Evolutionary conservation across 2,113 vertebrate genomes (phyloP).

Genomic region (Eleginops maclovinus): DNA sequence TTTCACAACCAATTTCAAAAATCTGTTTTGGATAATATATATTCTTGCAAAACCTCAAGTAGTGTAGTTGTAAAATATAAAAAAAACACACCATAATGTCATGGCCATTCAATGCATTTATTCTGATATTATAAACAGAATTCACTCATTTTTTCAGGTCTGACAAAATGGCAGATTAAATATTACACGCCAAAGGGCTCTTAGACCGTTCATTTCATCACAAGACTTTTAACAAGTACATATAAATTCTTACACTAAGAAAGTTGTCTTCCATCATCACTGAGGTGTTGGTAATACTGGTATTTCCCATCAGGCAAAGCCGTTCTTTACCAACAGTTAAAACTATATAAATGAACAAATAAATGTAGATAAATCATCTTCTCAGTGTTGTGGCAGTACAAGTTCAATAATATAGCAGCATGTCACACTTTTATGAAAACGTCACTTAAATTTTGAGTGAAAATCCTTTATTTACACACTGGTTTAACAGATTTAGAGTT

Average conservation of each 20-base stretch:
- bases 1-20: background rate
- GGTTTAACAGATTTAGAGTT: conserved; percentile 7
- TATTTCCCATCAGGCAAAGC: conserved; percentile 53
- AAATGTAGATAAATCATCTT: conserved; percentile 33
- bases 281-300: conserved; percentile 32
- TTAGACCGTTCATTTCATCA: conserved; percentile 70
- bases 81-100: conserved; percentile 39
- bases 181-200: conserved; percentile 67
- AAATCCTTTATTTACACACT: conserved; percentile 55
- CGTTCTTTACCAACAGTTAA: conserved; percentile 48
- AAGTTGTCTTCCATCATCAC: conserved; percentile 43
- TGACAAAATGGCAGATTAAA: conserved; percentile 73
- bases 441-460: conserved; percentile 21
- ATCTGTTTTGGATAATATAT: background rate
- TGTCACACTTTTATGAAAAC: conserved; percentile 39
- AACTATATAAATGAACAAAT: conserved; percentile 49
- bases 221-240: conserved; percentile 78
- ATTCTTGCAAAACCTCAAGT: background rate
- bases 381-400: conserved; percentile 41
- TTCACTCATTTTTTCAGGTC: conserved; percentile 53
- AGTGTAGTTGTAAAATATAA: background rate
- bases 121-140: conserved; percentile 61
- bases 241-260: conserved; percentile 64
- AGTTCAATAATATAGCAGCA: conserved; percentile 41
- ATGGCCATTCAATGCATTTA: conserved; percentile 73